A percentile compares a stretch with the other conserved stretches of the same genome.
Evolutionary conservation across 2,113 vertebrate genomes (phyloP).

Genomic region (Lasiurus cinereus): DNA sequence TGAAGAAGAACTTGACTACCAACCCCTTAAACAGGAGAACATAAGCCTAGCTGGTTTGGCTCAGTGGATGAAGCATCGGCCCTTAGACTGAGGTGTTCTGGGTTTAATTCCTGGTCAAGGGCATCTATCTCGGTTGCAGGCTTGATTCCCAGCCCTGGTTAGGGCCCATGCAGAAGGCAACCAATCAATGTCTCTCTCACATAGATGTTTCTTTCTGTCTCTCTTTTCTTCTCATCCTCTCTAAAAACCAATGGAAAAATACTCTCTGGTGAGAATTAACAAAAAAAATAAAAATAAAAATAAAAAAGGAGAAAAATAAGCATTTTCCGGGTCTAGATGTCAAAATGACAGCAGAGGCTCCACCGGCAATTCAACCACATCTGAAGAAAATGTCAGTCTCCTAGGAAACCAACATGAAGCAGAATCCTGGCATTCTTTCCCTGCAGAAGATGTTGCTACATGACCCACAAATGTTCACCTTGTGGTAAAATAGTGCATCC

Average conservation of each 20-base stretch:
- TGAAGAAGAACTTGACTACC: neutral
- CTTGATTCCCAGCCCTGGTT: too few species aligned
- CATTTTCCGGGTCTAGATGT: conserved; percentile 6
- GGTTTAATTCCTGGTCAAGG: too few species aligned
- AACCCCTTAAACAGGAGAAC: conserved; percentile 20
- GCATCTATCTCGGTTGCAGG: too few species aligned
- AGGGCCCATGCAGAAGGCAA: too few species aligned
- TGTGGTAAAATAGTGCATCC: neutral
- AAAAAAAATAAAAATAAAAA: too few species aligned
- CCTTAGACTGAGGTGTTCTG: too few species aligned
- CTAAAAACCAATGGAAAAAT: too few species aligned
- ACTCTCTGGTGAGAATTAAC: too few species aligned
- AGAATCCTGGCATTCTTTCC: neutral
- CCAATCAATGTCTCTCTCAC: too few species aligned
- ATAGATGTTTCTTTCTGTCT: too few species aligned
- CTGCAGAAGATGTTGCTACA: neutral
- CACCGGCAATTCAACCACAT: conserved; percentile 25
- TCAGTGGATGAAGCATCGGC: too few species aligned
- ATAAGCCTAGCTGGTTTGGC: neutral
- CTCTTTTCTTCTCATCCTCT: too few species aligned
- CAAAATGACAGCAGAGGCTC: conserved; percentile 50
- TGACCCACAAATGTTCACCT: neutral
- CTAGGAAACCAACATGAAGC: conserved; percentile 41
- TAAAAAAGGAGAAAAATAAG: neutral
- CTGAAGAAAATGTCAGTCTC: conserved; percentile 40